phyloP scores from a whole-genome alignment of 2,797 vertebrate genomes.

The Tokudaia muenninki region DNA sequence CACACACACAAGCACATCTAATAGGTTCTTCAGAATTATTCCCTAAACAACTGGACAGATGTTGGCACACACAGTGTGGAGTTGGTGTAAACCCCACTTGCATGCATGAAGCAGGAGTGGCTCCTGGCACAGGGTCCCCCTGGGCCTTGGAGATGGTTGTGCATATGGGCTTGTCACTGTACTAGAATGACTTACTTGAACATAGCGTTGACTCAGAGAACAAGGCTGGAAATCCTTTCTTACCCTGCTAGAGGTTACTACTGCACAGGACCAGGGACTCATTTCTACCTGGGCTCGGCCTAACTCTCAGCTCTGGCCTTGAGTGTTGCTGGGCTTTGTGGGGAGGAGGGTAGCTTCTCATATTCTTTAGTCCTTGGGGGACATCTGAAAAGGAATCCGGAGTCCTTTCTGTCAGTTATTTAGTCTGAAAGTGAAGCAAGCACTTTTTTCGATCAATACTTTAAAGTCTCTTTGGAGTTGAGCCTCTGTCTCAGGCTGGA shows the following conservation, averaged over 20 bases:
- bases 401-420: not conserved
- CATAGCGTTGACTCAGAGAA: not conserved
- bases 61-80: not conserved
- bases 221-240: not conserved
- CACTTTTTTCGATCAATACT: constrained; percentile 69
- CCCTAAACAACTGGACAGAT: not conserved
- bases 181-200: not conserved
- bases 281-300: not conserved
- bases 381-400: not conserved
- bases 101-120: not conserved
- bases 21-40: not conserved
- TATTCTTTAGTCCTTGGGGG: not conserved
- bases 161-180: not conserved
- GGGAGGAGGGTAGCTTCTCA: not conserved
- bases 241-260: not conserved
- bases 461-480: constrained; percentile 42
- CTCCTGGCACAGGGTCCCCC: not conserved
- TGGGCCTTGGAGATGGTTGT: not conserved
- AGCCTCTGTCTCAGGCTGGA: not conserved
- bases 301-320: not conserved
- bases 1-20: not conserved
- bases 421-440: constrained; percentile 45
- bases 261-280: not conserved
- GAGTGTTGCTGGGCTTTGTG: not conserved
- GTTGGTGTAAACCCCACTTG: not conserved